Conservation (phyloP, 2,113 vertebrate species). For the Rhabdornis inornatus region DNA sequence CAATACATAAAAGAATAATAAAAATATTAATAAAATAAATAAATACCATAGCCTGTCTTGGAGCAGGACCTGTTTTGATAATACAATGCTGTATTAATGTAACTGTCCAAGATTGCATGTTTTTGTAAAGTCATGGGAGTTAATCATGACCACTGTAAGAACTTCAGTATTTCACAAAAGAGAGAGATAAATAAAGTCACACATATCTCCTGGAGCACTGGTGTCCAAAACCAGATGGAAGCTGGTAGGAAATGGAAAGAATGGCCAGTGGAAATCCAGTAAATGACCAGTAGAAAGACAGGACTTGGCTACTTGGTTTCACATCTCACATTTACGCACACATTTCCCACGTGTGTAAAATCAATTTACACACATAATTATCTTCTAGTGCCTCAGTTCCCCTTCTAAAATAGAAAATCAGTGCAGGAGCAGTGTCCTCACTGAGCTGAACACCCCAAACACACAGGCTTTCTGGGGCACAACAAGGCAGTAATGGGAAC, state of each 20-base stretch:
- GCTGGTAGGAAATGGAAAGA: neutral
- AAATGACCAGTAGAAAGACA: neutral
- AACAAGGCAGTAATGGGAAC: neutral
- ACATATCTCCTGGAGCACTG: neutral
- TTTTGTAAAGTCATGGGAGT: neutral
- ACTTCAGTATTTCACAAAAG: neutral
- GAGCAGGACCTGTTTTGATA: neutral
- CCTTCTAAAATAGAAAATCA: neutral
- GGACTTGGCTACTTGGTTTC: neutral
- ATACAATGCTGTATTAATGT: neutral
- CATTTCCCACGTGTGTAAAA: neutral
- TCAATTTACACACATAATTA: neutral
- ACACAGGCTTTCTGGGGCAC: neutral
- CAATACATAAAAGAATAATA: too few relatives aligned
- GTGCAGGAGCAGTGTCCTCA: neutral
- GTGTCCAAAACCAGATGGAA: neutral
- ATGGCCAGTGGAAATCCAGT: neutral
- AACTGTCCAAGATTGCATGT: neutral
- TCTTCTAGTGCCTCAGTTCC: neutral
- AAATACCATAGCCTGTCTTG: neutral
- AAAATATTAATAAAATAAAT: too few relatives aligned
- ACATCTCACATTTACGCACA: neutral
- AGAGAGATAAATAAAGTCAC: neutral
- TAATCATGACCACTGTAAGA: neutral
- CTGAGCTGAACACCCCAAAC: neutral